Evolutionary conservation across 1,140 invertebrate species (phyloP).

Genomic region (Sweltsa coloradensis): DNA sequence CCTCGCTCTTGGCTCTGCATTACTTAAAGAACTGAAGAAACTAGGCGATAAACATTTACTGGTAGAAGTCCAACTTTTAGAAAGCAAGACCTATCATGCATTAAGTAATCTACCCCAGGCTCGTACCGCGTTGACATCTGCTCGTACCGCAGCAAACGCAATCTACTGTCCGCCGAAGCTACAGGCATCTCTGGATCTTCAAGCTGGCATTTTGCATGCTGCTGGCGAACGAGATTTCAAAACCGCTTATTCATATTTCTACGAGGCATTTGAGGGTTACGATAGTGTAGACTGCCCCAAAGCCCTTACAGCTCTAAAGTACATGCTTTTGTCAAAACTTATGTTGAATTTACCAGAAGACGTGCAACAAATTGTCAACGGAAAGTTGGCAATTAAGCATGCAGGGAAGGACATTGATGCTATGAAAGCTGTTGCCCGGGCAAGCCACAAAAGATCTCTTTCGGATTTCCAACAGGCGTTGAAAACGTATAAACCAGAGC

Average conservation of each 20-base stretch:
- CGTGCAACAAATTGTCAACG: slow-evolving; percentile 86
- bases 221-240: slow-evolving; percentile 99
- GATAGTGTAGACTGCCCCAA: slow-evolving; percentile 93
- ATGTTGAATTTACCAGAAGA: slow-evolving; percentile 94
- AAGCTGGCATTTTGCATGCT: slow-evolving; percentile 96
- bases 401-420: slow-evolving; percentile 90
- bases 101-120: slow-evolving; percentile 94
- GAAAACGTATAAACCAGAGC: slow-evolving; percentile 72
- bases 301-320: slow-evolving; percentile 89
- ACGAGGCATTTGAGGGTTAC: slow-evolving; percentile 99
- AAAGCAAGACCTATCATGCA: slow-evolving; percentile 97
- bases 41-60: slow-evolving; percentile 97
- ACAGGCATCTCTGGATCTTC: slow-evolving; percentile 90
- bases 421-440: slow-evolving; percentile 91
- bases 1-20: slow-evolving; percentile 62
- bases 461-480: slow-evolving; percentile 89
- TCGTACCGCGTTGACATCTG: slow-evolving; percentile 90
- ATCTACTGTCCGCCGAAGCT: slow-evolving; percentile 98
- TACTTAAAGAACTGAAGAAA: slow-evolving; percentile 94
- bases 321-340: slow-evolving; percentile 98
- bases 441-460: slow-evolving; percentile 89
- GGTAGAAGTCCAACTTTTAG: slow-evolving; percentile 91
- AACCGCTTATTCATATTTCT: slow-evolving; percentile 99
- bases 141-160: slow-evolving; percentile 97
- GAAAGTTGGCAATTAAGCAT: slow-evolving; percentile 94